Base-by-base conservation (phyloP, 2,113 vertebrate genomes). In the Salvator merianae region DNA sequence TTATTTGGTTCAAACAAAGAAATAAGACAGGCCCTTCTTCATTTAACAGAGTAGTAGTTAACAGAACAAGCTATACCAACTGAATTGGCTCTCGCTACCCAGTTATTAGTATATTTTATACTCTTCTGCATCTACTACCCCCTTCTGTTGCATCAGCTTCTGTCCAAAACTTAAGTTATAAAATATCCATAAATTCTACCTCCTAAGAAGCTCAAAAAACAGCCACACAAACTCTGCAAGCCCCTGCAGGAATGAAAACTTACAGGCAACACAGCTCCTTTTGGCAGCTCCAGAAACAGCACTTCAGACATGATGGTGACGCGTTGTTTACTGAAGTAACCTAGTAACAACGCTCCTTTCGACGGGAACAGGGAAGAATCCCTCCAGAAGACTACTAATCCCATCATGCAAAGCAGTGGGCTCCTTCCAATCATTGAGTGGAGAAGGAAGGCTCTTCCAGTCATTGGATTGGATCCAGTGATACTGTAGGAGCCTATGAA, bases 391-490 rank as follows among this genome's bases (percentile, higher is more conserved):
- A 36, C 55, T 0, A 0, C 20, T 40, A 77, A 30, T 66, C 50
- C 83, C 72, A 24, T 84, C 63, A 65, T 0, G 0, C 1, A 2
- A 16, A 1, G 0, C 0, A 18, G 65, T 2, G 3, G 59, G 6
- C 4, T 22, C 40, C n/a, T n/a, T n/a, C n/a, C n/a, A n/a, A n/a
- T n/a, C n/a, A n/a, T n/a, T n/a, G n/a, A n/a, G n/a, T n/a, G n/a
- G n/a, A n/a, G n/a, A n/a, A n/a, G n/a, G n/a, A n/a, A n/a, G n/a
- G n/a, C n/a, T n/a, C n/a, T n/a, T n/a, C n/a, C n/a, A n/a, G n/a
- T n/a, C n/a, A n/a, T n/a, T n/a, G n/a, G n/a, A n/a, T n/a, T n/a
- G n/a, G n/a, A n/a, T n/a, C n/a, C n/a, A n/a, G n/a, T n/a, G n/a
- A n/a, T 9, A 47, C 43, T 47, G 43, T 5, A 47, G 43, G 43